Evolutionary conservation across 2,888 invertebrate genomes (phyloP).

Genomic region (Holacanthella duospinosa): DNA sequence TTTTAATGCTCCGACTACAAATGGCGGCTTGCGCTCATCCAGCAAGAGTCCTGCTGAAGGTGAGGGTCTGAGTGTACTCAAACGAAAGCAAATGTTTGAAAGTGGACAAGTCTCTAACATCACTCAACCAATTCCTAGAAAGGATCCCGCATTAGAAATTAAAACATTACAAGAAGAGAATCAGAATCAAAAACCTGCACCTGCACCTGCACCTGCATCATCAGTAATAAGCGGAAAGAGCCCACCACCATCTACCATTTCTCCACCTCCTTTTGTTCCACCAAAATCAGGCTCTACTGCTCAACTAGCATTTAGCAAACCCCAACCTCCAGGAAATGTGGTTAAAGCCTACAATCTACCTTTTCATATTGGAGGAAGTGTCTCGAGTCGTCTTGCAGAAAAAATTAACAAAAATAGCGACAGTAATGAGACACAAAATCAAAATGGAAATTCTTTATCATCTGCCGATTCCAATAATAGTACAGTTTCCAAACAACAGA

Average conservation of each 20-base stretch:
- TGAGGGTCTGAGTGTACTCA: constrained; percentile 30
- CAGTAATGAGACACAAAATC: not conserved
- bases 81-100: constrained; percentile 29
- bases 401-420: constrained; percentile 2
- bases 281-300: not conserved
- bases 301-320: not conserved
- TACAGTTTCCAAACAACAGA: not conserved
- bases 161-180: constrained; percentile 16
- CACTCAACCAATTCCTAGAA: constrained; percentile 10
- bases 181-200: not conserved
- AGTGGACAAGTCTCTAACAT: constrained; percentile 23
- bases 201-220: not conserved
- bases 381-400: constrained; percentile 5
- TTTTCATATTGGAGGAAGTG: constrained; percentile 8
- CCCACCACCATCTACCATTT: constrained; percentile 2
- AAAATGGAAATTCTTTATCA: not conserved
- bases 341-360: constrained; percentile 8
- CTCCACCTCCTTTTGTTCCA: not conserved
- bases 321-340: not conserved
- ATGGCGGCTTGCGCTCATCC: not conserved
- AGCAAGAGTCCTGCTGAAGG: constrained; percentile 6
- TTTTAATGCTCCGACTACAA: not conserved
- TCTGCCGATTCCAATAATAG: constrained; percentile 7
- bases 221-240: not conserved
- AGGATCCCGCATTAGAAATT: constrained; percentile 30